Evolutionary conservation across 2,113 vertebrate genomes (phyloP).

Genomic region (Melanocharis versteri): DNA sequence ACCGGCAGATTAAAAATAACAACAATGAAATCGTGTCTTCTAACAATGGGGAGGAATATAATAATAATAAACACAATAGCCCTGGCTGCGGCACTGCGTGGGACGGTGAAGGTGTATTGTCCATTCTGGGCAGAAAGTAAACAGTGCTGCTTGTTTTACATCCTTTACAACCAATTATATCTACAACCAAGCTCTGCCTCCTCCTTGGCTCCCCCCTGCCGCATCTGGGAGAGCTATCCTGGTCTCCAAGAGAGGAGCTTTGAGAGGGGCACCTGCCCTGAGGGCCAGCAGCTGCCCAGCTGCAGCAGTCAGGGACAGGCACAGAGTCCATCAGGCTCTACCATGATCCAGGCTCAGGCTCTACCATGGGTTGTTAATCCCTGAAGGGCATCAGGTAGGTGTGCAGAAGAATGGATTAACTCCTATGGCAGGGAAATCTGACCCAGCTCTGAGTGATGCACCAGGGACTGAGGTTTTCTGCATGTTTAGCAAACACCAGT

Average conservation of each 20-base stretch:
- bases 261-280: fast-evolving
- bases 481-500: not conserved
- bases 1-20: not conserved
- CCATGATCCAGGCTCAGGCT: too few relatives aligned
- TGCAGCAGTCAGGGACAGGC: not conserved
- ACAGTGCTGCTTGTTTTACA: not conserved
- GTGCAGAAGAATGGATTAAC: not conserved
- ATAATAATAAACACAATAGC: not conserved
- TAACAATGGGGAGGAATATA: not conserved
- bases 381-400: not conserved
- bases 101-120: not conserved
- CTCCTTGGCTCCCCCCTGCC: not conserved
- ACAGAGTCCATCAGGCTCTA: too few relatives aligned
- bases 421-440: not conserved
- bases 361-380: not conserved
- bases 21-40: not conserved
- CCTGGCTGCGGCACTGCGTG: fast-evolving
- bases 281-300: not conserved
- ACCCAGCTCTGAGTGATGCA: not conserved
- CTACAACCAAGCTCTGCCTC: not conserved
- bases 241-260: not conserved
- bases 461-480: not conserved
- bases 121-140: not conserved
- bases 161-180: not conserved
- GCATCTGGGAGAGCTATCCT: not conserved